Evolutionary conservation across 2,113 vertebrate species (phyloP).

Genomic region (Sphyrna mokarran): DNA sequence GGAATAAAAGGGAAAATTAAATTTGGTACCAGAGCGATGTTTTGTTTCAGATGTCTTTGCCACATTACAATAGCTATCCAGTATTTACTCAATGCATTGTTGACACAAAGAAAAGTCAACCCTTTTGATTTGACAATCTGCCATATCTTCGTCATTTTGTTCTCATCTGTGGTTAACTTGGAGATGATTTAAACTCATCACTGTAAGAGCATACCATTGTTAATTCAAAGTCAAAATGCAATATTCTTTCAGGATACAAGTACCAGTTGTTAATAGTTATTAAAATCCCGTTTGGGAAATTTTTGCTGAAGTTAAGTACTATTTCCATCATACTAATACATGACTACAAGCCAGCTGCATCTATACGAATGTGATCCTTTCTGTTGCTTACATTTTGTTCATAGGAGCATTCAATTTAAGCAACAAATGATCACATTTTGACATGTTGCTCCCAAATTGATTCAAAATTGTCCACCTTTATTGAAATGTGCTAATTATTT

Average conservation of each 20-base stretch:
- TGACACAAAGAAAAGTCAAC: background rate
- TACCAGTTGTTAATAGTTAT: background rate
- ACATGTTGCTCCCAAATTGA: background rate
- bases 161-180: background rate
- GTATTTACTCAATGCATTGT: background rate
- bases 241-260: background rate
- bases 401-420: background rate
- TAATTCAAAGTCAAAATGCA: background rate
- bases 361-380: background rate
- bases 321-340: background rate
- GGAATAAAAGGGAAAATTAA: background rate
- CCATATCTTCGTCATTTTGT: background rate
- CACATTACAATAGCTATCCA: background rate
- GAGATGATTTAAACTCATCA: background rate
- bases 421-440: background rate
- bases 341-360: background rate
- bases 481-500: background rate
- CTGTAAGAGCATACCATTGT: background rate
- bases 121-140: background rate
- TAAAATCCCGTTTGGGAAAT: background rate
- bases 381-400: background rate
- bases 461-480: background rate
- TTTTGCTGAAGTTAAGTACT: background rate
- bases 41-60: background rate
- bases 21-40: background rate